Conservation (phyloP, 2,797 vertebrate genomes). For the Limnodromus scolopaceus region DNA sequence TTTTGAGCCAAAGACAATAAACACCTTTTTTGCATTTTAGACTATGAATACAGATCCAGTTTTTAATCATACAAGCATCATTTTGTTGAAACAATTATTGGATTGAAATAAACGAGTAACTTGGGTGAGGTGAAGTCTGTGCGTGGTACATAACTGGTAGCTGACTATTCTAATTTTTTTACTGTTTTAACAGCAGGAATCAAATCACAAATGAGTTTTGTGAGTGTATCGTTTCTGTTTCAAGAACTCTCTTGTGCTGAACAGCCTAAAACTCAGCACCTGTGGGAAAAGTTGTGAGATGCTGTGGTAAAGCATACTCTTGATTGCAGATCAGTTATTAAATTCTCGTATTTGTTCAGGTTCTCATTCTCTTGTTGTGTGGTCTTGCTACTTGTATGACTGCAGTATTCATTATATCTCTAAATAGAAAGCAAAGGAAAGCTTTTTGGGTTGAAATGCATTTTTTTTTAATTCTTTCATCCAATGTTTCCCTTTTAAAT, state of each 20-base stretch:
- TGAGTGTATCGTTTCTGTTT: not conserved
- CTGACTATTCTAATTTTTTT: not conserved
- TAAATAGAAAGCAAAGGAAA: slow-evolving; percentile 42
- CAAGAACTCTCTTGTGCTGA: not conserved
- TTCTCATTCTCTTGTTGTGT: not conserved
- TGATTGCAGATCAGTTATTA: not conserved
- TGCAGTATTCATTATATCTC: not conserved
- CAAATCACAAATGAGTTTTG: not conserved
- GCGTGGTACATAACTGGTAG: not conserved
- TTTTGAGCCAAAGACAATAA: not conserved
- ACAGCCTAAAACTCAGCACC: not conserved
- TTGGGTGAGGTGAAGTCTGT: not conserved
- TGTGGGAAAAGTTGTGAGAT: not conserved
- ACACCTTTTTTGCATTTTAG: not conserved
- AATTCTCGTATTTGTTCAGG: not conserved
- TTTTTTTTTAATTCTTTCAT: not conserved
- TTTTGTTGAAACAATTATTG: not conserved
- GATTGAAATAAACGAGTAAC: not conserved
- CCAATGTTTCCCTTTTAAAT: not conserved
- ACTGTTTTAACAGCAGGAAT: not conserved
- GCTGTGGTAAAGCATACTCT: not conserved
- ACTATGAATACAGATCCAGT: not conserved
- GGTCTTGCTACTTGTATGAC: not conserved
- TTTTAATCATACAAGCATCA: not conserved
- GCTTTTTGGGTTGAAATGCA: not conserved